phyloP scores from a whole-genome alignment of 2,113 vertebrate species.

The Tachuris rubrigastra region DNA sequence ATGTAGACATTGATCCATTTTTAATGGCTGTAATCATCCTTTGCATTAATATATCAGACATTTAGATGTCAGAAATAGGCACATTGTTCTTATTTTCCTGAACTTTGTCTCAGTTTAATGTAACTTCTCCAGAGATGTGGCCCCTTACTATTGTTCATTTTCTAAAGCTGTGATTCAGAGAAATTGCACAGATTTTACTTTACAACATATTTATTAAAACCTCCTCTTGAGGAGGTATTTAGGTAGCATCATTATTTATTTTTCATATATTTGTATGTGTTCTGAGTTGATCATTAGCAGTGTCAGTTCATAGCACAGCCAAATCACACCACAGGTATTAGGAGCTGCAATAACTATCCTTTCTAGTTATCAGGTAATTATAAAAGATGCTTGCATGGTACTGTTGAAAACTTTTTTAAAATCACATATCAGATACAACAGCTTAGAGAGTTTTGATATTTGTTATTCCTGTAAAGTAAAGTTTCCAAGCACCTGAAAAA shows the following conservation, averaged over 20 bases:
- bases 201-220: background rate
- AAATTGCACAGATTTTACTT: background rate
- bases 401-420: background rate
- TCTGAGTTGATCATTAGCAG: background rate
- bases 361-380: background rate
- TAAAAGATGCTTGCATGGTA: background rate
- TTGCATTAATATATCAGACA: constrained; percentile 1
- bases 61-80: constrained; percentile 13
- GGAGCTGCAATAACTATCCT: background rate
- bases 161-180: background rate
- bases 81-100: background rate
- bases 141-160: background rate
- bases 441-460: background rate
- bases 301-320: background rate
- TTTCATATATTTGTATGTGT: background rate
- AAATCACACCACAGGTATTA: background rate
- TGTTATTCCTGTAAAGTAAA: background rate
- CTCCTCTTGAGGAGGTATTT: background rate
- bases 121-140: background rate
- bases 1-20: constrained; percentile 1
- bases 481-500: background rate
- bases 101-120: background rate
- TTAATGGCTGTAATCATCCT: constrained; percentile 44
- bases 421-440: rapidly evolving
- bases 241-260: background rate